phyloP scores from a whole-genome alignment of 64 coral and sea anemone species.

The Hydrozoanthus tunicans region DNA sequence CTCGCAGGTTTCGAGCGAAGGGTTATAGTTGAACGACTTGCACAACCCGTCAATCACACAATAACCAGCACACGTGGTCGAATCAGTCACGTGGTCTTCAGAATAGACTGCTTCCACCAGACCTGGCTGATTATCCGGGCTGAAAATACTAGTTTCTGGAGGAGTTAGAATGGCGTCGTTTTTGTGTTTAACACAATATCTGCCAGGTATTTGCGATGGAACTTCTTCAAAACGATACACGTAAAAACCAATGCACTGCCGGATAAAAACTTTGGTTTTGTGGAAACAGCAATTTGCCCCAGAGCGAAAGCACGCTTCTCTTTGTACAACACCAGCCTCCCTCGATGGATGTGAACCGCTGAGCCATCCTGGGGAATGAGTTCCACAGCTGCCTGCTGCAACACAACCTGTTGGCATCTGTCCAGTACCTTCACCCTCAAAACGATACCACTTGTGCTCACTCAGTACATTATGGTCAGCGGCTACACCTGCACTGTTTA shows the following conservation, averaged over 20 bases:
- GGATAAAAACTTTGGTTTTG: conserved; percentile 26
- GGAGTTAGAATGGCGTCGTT: background rate
- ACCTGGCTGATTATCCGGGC: background rate
- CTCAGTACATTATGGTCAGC: conserved; percentile 31
- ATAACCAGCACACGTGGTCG: conserved; percentile 11
- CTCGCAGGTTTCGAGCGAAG: background rate
- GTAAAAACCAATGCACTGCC: conserved; percentile 54
- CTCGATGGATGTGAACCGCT: conserved; percentile 12
- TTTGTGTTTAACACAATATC: background rate
- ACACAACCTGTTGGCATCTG: conserved; percentile 31
- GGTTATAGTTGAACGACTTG: conserved; percentile 25
- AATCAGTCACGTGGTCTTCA: conserved; percentile 31
- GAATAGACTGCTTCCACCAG: conserved; percentile 8
- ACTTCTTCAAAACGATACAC: conserved; percentile 38
- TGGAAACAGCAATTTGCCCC: conserved; percentile 27
- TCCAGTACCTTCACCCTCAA: background rate
- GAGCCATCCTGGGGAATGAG: conserved; percentile 51
- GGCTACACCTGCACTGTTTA: background rate
- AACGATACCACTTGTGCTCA: conserved; percentile 54
- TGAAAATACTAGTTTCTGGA: background rate
- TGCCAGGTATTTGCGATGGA: background rate
- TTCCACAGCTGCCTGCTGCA: conserved; percentile 9
- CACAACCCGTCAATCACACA: background rate
- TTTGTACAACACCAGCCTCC: conserved; percentile 32
- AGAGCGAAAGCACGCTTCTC: conserved; percentile 44